Percentiles rank a stretch among this genome's conserved stretches.
Conservation (phyloP, 2,888 invertebrate genomes). For the Cheilosia scutellata region DNA sequence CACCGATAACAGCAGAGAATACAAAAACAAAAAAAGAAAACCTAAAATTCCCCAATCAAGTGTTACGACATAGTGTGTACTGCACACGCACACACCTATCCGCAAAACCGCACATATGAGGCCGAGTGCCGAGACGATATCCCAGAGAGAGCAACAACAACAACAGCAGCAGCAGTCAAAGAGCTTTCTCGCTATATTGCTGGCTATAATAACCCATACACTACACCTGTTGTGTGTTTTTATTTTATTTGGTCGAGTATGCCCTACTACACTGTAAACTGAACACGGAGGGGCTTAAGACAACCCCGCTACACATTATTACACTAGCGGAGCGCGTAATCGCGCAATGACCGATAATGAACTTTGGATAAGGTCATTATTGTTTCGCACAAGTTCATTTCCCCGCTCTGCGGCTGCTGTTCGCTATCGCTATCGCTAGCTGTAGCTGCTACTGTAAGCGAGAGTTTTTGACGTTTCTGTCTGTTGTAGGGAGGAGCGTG, state of each 20-base stretch:
- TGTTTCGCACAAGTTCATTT: conserved; percentile 66
- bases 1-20: conserved; percentile 31
- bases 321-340: conserved; percentile 56
- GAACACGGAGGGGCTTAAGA: conserved; percentile 25
- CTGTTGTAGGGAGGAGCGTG: not conserved
- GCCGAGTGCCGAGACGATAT: not conserved
- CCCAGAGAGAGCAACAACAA: not conserved
- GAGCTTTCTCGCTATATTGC: conserved; percentile 37
- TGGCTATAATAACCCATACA: conserved; percentile 22
- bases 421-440: not conserved
- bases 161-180: conserved; percentile 30
- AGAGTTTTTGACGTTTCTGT: conserved; percentile 1
- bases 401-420: conserved; percentile 13
- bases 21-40: not conserved
- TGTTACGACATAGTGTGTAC: conserved; percentile 53
- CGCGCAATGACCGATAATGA: conserved; percentile 68
- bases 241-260: not conserved
- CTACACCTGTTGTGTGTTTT: conserved; percentile 58
- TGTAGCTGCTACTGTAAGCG: conserved; percentile 7
- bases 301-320: conserved; percentile 3
- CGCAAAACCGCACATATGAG: not conserved
- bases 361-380: conserved; percentile 65
- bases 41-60: conserved; percentile 32
- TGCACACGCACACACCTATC: conserved; percentile 34
- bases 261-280: conserved; percentile 11